Base-by-base conservation (phyloP, 2,113 vertebrate genomes). In the Heloderma charlesbogerti region DNA sequence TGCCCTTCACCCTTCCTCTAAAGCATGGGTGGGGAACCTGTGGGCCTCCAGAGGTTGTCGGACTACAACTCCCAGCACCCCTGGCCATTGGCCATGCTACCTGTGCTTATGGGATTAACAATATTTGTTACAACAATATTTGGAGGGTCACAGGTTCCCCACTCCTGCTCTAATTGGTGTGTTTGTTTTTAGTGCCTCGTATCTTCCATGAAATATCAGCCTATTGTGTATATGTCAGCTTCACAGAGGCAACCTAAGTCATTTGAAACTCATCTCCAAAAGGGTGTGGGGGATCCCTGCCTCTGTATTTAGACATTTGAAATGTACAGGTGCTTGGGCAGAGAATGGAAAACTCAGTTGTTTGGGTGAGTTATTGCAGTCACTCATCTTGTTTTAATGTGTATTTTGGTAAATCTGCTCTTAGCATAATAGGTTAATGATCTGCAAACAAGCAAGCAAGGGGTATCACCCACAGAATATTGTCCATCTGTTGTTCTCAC, bases 151-250 rank as follows among this genome's bases (percentile, higher is more conserved):
- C 60, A n/a, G 12, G n/a, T 20, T 75, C 74, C 74, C 37, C 15
- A 75, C n/a, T 15, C 37, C 13, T 16, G 4, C 72, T n/a, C n/a
- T n/a, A n/a, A n/a, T n/a, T n/a, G n/a, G n/a, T n/a, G n/a, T n/a
- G n/a, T n/a, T n/a, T n/a, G n/a, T n/a, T n/a, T n/a, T n/a, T n/a
- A 3, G 22, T 43, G 43, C 84, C 15, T 92, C 71, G 27, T 63
- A 15, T 71, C 25, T n/a, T 69, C 29, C 79, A 27, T 31, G 67
- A 80, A 84, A 85, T 75, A 84, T 40, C 84, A 51, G 43, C 48
- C 74, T 5, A 9, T 20, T 6, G 90, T 81, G 81, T 91, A 48
- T 91, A 72, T 27, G 91, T 87, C 77, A 29, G n/a, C 72, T 18
- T 83, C 40, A 43, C 0, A 0, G 16, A n/a, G n/a, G n/a, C n/a